Conservation (phyloP, 2,888 invertebrate species). For the Dryobotodes eremita region DNA sequence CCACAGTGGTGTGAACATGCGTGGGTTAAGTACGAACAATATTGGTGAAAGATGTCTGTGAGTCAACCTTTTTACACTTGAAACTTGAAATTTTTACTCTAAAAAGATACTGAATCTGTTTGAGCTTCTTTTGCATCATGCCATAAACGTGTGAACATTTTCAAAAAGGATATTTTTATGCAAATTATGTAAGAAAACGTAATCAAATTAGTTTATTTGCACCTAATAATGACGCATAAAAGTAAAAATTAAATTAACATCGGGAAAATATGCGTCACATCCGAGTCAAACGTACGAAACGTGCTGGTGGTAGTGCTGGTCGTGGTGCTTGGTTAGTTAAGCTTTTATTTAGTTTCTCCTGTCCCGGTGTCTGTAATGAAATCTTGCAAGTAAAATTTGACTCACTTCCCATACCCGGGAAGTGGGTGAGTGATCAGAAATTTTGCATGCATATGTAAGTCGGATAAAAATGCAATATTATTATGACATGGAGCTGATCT, state of each 20-base stretch:
- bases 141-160: neutral
- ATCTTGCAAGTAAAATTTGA: neutral
- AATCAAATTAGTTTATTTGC: neutral
- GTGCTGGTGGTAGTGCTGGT: too few species aligned
- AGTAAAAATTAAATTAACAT: neutral
- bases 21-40: slow-evolving; percentile 2
- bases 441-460: too few species aligned
- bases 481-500: too few species aligned
- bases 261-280: neutral
- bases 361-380: too few species aligned
- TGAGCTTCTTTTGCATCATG: neutral
- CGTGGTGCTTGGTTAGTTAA: too few species aligned
- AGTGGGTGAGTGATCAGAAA: too few species aligned
- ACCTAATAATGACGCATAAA: neutral
- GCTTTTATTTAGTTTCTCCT: too few species aligned
- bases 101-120: neutral
- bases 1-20: slow-evolving; percentile 1
- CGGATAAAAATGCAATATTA: too few species aligned
- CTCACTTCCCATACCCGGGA: too few species aligned
- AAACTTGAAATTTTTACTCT: neutral
- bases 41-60: too few species aligned
- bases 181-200: neutral
- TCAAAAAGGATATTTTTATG: neutral
- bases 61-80: too few species aligned
- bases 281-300: neutral